These are phyloP conservation scores for Hemaris fuciformis DNA, from an alignment of 2,888 invertebrate genomes.

Conservation along the genomic window DNA sequence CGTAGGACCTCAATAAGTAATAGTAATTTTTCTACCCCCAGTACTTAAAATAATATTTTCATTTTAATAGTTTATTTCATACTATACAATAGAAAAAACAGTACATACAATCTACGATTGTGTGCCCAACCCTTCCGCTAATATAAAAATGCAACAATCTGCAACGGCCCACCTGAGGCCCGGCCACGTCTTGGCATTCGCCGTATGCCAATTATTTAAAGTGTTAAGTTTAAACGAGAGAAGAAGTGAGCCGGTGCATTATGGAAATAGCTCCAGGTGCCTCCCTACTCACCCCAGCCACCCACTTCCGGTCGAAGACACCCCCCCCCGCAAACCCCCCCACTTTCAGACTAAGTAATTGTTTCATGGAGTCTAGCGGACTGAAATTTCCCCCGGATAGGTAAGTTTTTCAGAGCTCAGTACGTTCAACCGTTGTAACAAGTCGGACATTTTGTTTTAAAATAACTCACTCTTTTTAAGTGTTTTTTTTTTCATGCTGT, in stretches of 20 bases:
- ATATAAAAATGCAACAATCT: constrained; percentile 3
- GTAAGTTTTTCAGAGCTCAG: constrained; percentile 7
- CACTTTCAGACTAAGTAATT: constrained; percentile 38
- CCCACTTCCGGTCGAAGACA: constrained; percentile 13
- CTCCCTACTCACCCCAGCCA: not conserved
- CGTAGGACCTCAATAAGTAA: no score
- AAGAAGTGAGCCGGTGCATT: constrained; percentile 59
- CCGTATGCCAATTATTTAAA: constrained; percentile 63
- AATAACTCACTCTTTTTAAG: not conserved
- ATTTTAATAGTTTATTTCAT: no score
- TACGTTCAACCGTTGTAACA: not conserved
- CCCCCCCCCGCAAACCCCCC: constrained; percentile 9
- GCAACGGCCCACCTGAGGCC: constrained; percentile 20
- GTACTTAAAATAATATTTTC: no score
- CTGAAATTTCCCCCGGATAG: constrained; percentile 12
- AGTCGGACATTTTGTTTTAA: not conserved
- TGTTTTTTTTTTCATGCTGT: not conserved
- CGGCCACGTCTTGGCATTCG: constrained; percentile 17
- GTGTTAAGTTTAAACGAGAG: constrained; percentile 62
- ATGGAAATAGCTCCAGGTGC: constrained; percentile 62
- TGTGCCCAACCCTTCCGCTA: not conserved
- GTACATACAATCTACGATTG: not conserved
- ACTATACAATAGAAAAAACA: not conserved
- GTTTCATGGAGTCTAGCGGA: constrained; percentile 29
- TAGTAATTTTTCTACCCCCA: no score